Evolutionary conservation across 2,888 invertebrate genomes (phyloP), one percentile per base, ranked within the genome.

Genomic region (Drosophila subquinaria): DNA sequence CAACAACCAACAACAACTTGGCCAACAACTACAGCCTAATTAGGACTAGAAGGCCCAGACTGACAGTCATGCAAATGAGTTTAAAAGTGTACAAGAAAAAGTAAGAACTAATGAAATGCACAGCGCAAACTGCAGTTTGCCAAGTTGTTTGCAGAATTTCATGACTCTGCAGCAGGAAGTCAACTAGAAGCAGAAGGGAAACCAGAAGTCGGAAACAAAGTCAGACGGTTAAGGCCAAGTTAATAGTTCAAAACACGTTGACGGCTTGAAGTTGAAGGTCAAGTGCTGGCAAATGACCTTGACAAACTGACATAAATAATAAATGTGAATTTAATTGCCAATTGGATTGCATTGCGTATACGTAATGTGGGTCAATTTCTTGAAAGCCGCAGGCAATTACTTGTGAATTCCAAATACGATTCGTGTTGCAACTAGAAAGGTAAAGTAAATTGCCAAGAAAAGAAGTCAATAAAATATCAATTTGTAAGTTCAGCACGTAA

Each of bases 21-120:
- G 47, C 36, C 51, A 51, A 30, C 27, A 43, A 13, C 17, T 33
- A 33, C 55, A 59, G 66, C 51, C 51, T 82, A 79, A 79, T 82
- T 74, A 79, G 17, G 36, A 15, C 30, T 56, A 23, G 20, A 20
- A 47, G 17, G 17, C n/a, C 30, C 27, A 42, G 36, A 51, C 52
- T 45, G 63, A 36, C 23, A 50, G 51, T 62, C 66, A 85, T 79
- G 80, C 66, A 86, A 81, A 81, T 76, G 55, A 80, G 86, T 63
- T 79, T 47, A 40, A 78, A 86, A 82, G 64, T 86, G 47, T 13
- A 30, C 30, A 27, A 42, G 59, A 62, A 62, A n/a, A 40, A 40
- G 15, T 55, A 38, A 3, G 23, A 40, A 52, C 42, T 65, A 67
- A 86, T 81, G 63, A 74, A 74, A 48, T 71, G 67, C 69, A 76